Conservation (phyloP, 1,140 invertebrate species). For the Zaprionus gabonicus region DNA sequence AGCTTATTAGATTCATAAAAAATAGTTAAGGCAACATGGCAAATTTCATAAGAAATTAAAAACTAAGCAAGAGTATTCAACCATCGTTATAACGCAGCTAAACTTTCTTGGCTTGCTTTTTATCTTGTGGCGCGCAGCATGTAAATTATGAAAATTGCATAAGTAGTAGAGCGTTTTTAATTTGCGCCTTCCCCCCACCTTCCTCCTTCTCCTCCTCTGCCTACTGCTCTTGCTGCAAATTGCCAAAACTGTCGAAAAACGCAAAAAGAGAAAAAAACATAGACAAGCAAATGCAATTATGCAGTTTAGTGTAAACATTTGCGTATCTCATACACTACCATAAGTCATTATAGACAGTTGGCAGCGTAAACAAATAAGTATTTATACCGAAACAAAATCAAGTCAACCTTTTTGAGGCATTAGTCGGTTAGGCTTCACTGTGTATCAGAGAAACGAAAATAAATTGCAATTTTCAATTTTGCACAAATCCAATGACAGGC, state of each 20-base stretch:
- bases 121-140: constrained; percentile 46
- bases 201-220: not conserved
- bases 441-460: not conserved
- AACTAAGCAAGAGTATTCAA: not conserved
- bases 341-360: not conserved
- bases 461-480: constrained; percentile 51
- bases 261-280: constrained; percentile 58
- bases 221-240: constrained; percentile 24
- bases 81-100: not conserved
- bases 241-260: constrained; percentile 64
- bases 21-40: too few species aligned
- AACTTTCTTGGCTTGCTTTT: not conserved
- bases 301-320: constrained; percentile 59
- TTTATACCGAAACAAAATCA: too few species aligned
- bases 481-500: constrained; percentile 52
- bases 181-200: constrained; percentile 39
- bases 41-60: too few species aligned
- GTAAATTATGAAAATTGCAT: constrained; percentile 80
- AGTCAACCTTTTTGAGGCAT: too few species aligned
- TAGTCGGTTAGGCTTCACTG: not conserved
- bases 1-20: too few species aligned
- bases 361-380: not conserved
- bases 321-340: not conserved
- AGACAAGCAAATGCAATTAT: constrained; percentile 59
- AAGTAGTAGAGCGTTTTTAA: constrained; percentile 78